Evolutionary conservation across 2,797 vertebrate genomes (phyloP), one percentile per base, ranked within the genome.

Genomic region (Allobates femoralis): DNA sequence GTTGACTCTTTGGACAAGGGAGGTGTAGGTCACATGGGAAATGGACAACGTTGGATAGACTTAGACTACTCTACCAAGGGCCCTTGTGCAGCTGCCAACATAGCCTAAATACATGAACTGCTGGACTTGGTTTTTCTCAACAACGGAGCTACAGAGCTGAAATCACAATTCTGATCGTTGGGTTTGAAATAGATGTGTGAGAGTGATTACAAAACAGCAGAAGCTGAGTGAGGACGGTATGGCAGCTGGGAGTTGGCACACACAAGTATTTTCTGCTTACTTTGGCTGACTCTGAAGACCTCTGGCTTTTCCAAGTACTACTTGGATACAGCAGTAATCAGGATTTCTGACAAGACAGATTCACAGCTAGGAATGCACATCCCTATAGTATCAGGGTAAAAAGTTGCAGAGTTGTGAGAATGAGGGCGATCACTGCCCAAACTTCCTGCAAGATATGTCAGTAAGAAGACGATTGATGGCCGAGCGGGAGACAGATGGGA

Each of bases 301-400:
- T 91, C 89, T 91, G 92, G 90, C 91, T 93, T 91, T 89, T 92
- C 90, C 92, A 90, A 92, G 91, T 90, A 90, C 91, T 89, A 81
- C 88, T 91, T 90, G 91, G 91, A 92, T 91, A 85, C 86, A 89
- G 89, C 51, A 15, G 90, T 89, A 89, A 90, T 90, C 90, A 85
- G 90, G 91, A 92, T 92, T 89, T 90, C 85, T 90, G 91, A 93
- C 91, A 86, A 34, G 91, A 89, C 89, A 90, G 84, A 91, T 89
- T 90, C 89, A 90, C 88, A 85, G 86, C 85, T 81, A 0, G 0
- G 90, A 1, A 89, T 91, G 92, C 90, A 90, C 89, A 89, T 89
- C 90, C 53, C 89, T 58, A 84, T 91, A 85, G 77, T 90, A 90
- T 92, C 90, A 83, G 1, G 91, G 89, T 89, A 86, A 18, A 77